phyloP scores from a whole-genome alignment of 2,797 vertebrate species.

The Lepilemur septentrionalis region DNA sequence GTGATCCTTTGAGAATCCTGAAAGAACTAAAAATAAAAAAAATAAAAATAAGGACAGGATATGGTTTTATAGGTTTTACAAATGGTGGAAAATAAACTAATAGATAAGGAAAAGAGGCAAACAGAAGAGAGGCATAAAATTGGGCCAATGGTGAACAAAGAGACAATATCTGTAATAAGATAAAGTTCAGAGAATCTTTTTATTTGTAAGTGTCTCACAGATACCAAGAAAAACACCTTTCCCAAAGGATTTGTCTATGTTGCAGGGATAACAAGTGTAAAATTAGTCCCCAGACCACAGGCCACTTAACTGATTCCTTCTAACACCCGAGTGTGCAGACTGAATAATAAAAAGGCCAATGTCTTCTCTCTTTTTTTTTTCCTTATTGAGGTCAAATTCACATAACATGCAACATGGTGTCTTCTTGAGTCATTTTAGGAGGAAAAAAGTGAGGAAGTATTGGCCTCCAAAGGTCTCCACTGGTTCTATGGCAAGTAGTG shows the following conservation, averaged over 20 bases:
- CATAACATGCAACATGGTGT: background rate
- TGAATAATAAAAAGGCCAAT: background rate
- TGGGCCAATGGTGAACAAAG: background rate
- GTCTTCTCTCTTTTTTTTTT: background rate
- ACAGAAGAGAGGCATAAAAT: background rate
- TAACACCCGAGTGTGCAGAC: background rate
- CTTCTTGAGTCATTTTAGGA: background rate
- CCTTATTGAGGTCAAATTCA: background rate
- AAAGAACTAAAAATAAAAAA: background rate
- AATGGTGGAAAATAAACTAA: background rate
- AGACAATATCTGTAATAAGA: background rate
- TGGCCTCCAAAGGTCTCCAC: background rate
- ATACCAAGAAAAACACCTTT: background rate
- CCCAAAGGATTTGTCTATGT: background rate
- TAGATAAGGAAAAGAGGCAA: background rate
- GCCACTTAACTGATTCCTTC: background rate
- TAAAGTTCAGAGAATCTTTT: background rate
- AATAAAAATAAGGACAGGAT: background rate
- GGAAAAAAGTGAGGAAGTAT: background rate
- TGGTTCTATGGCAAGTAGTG: background rate
- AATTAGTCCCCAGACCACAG: background rate
- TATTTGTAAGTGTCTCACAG: background rate
- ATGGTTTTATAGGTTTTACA: background rate
- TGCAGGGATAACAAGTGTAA: background rate
- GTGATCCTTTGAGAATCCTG: background rate